Conservation (phyloP, 2,888 invertebrate genomes). For the Hemistola chrysoprasaria region DNA sequence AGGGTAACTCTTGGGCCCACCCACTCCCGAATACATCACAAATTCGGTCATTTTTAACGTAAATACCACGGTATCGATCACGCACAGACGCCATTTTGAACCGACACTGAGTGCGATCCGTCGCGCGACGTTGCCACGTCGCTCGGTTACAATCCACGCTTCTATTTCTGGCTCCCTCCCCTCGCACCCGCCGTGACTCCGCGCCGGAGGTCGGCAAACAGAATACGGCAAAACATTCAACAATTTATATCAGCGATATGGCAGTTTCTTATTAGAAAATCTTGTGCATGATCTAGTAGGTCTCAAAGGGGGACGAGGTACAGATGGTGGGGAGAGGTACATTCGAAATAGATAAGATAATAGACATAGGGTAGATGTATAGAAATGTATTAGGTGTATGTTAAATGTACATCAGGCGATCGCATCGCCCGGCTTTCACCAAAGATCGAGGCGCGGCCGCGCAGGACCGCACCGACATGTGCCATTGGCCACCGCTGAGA, state of each 20-base stretch:
- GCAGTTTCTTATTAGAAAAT: conserved; percentile 54
- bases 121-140: conserved; percentile 79
- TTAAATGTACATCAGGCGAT: conserved; percentile 42
- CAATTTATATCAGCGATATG: conserved; percentile 51
- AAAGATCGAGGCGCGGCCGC: conserved; percentile 68
- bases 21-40: conserved; percentile 75
- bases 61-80: conserved; percentile 80
- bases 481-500: conserved; percentile 84
- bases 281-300: conserved; percentile 59
- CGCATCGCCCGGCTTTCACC: conserved; percentile 76
- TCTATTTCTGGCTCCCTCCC: conserved; percentile 75
- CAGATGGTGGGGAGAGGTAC: conserved; percentile 39
- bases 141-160: conserved; percentile 68
- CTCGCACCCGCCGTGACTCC: conserved; percentile 54
- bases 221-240: conserved; percentile 69
- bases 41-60: conserved; percentile 72
- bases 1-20: conserved; percentile 72
- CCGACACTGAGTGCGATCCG: conserved; percentile 71
- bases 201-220: conserved; percentile 66
- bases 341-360: conserved; percentile 63
- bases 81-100: conserved; percentile 81
- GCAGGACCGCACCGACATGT: conserved; percentile 81
- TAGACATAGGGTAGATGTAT: conserved; percentile 49
- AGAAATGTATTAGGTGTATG: conserved; percentile 42
- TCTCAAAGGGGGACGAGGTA: conserved; percentile 31